Percentiles rank a stretch among this genome's conserved stretches.
phyloP scores from a whole-genome alignment of 2,797 vertebrate species.

The Meriones psammophilus region DNA sequence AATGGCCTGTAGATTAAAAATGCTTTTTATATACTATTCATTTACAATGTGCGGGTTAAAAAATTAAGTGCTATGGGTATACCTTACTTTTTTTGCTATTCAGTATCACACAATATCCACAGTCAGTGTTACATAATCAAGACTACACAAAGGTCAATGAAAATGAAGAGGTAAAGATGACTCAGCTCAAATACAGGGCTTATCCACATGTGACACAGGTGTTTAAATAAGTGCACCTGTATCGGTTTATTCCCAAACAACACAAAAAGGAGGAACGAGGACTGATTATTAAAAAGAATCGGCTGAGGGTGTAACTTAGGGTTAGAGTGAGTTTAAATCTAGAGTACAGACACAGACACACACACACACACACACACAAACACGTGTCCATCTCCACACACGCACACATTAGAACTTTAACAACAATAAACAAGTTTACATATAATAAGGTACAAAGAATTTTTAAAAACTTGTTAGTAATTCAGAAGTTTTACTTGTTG shows the following conservation, averaged over 20 bases:
- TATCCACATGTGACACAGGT: not conserved
- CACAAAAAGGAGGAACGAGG: not conserved
- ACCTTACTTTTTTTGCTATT: not conserved
- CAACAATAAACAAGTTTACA: conserved; percentile 46
- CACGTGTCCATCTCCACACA: not conserved
- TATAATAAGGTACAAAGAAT: conserved; percentile 29
- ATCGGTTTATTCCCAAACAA: not conserved
- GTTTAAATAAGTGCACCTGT: conserved; percentile 59
- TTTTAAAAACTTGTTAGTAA: conserved; percentile 11
- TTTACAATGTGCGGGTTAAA: not conserved
- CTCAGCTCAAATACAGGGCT: conserved; percentile 45
- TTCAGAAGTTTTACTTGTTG: conserved; percentile 31
- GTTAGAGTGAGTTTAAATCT: not conserved
- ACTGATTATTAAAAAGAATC: not conserved
- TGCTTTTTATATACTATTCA: not conserved
- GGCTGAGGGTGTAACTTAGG: not conserved
- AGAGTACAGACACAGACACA: not conserved
- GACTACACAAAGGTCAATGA: conserved; percentile 43
- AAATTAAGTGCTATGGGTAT: conserved; percentile 19
- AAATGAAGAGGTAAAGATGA: conserved; percentile 36
- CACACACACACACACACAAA: not conserved
- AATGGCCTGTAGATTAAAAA: conserved; percentile 20
- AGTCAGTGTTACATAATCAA: not conserved
- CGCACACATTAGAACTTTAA: not conserved
- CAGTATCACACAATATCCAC: not conserved